phyloP scores from a whole-genome alignment of 2,113 vertebrate genomes.

The Seriola dumerili region DNA sequence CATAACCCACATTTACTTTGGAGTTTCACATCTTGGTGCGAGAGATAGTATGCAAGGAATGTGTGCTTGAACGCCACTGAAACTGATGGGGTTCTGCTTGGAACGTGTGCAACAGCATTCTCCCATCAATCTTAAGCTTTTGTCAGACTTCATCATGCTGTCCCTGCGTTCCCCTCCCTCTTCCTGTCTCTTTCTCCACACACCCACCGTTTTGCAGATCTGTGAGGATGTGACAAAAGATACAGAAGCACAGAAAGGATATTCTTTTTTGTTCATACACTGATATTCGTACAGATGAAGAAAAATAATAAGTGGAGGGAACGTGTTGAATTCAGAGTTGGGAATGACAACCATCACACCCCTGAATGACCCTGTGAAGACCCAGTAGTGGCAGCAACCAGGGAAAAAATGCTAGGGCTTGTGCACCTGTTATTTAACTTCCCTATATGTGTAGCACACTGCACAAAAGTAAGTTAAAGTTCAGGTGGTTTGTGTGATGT shows the following conservation, averaged over 20 bases:
- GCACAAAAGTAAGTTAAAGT: background rate
- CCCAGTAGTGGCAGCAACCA: background rate
- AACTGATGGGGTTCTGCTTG: conserved; percentile 60
- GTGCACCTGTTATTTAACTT: conserved; percentile 1
- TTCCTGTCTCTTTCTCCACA: conserved; percentile 6
- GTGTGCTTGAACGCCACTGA: conserved; percentile 59
- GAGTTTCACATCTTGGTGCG: conserved; percentile 67
- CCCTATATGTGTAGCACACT: background rate
- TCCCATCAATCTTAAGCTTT: conserved; percentile 61
- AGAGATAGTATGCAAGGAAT: conserved; percentile 78
- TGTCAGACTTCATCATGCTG: conserved; percentile 59
- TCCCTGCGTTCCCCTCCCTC: conserved; percentile 7
- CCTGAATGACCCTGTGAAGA: background rate
- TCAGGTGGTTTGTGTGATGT: no score
- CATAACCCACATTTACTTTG: conserved; percentile 61
- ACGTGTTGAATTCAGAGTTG: background rate
- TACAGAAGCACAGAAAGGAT: background rate
- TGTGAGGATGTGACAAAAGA: background rate
- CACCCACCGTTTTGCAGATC: conserved; percentile 19
- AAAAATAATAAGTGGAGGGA: background rate
- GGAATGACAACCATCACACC: background rate
- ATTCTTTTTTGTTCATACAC: background rate
- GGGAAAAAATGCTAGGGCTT: background rate
- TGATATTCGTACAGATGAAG: background rate
- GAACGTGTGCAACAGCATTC: conserved; percentile 58